Evolutionary conservation across 2,113 vertebrate species (phyloP).

Genomic region (Hippocampus guttulatus): DNA sequence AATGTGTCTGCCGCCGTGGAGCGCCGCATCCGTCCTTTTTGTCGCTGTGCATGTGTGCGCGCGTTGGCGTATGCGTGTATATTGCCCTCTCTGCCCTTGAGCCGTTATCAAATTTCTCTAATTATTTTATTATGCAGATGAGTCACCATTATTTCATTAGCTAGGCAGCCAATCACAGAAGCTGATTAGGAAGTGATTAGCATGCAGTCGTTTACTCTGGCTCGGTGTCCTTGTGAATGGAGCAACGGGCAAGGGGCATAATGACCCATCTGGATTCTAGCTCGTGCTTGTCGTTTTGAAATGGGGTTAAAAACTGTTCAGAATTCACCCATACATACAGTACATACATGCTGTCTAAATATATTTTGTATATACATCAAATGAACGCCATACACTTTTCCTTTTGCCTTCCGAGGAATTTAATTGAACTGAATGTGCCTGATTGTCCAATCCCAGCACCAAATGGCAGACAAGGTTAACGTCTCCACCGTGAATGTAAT

Average conservation of each 20-base stretch:
- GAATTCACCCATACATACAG: constrained; percentile 1
- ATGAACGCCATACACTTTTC: not conserved
- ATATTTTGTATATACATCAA: not conserved
- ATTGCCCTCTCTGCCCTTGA: constrained; percentile 68
- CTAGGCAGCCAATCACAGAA: constrained; percentile 66
- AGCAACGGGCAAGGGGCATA: constrained; percentile 32
- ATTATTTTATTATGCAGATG: constrained; percentile 82
- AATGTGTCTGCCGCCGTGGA: constrained; percentile 61
- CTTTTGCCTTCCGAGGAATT: not conserved
- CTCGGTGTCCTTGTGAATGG: constrained; percentile 58
- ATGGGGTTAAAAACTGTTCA: not conserved
- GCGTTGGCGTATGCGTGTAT: constrained; percentile 21
- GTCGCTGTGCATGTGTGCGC: constrained; percentile 19
- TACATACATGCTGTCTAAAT: not conserved
- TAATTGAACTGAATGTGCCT: not conserved
- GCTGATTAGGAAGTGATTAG: constrained; percentile 77
- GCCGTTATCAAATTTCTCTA: constrained; percentile 74
- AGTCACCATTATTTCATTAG: constrained; percentile 79
- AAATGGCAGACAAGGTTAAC: not conserved
- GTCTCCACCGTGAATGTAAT: not conserved
- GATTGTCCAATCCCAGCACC: constrained; percentile 2
- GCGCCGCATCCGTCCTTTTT: constrained; percentile 35
- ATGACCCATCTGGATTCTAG: constrained; percentile 67
- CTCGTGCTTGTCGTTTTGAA: constrained; percentile 31
- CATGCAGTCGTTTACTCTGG: constrained; percentile 63